Conservation (phyloP, 2,113 vertebrate genomes). For the Sebastes fasciatus region DNA sequence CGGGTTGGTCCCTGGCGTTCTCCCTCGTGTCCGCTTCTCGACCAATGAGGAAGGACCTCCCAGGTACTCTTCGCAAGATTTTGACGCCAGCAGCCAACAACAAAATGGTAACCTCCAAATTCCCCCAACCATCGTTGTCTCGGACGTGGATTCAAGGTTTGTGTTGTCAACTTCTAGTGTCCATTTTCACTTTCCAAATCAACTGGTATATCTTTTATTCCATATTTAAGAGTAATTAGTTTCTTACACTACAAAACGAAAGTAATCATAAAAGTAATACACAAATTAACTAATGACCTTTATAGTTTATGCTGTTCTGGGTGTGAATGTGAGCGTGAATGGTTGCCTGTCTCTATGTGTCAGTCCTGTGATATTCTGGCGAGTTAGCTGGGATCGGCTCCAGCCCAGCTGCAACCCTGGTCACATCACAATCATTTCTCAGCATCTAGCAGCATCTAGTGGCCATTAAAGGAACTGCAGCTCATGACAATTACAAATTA, state of each 20-base stretch:
- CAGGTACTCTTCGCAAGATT: constrained; percentile 39
- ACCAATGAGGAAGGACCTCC: constrained; percentile 54
- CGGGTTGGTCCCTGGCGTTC: rapidly evolving
- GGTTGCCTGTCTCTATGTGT: too few relatives aligned
- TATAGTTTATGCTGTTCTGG: neutral
- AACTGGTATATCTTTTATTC: neutral
- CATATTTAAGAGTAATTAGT: neutral
- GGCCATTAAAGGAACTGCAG: neutral
- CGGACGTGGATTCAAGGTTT: constrained; percentile 52
- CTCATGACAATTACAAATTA: neutral
- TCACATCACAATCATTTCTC: neutral
- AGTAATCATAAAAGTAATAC: neutral
- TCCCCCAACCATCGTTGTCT: constrained; percentile 41
- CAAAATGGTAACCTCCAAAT: neutral
- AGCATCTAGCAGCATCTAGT: neutral
- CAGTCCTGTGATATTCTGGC: too few relatives aligned
- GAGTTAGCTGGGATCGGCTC: too few relatives aligned
- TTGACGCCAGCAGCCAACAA: neutral
- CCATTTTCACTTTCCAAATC: neutral
- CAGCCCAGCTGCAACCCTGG: too few relatives aligned
- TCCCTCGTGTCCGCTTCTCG: constrained; percentile 44
- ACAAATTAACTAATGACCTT: neutral
- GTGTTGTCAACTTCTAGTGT: neutral
- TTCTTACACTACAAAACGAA: neutral
- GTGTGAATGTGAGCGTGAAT: too few relatives aligned